Evolutionary conservation across 2,888 invertebrate species (phyloP).

Genomic region (Cantharis flavilabris): DNA sequence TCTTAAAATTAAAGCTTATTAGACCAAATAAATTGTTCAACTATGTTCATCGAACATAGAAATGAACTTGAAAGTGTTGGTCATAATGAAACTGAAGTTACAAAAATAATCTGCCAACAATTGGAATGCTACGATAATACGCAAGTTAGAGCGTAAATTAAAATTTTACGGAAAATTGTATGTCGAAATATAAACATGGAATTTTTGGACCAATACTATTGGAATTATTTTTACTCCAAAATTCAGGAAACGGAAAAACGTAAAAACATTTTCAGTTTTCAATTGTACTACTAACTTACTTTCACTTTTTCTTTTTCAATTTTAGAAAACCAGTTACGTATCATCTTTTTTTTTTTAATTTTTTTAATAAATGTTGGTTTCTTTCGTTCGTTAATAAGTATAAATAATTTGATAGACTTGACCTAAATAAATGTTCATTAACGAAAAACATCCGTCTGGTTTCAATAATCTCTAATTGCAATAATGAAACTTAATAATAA

Average conservation of each 20-base stretch:
- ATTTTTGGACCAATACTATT: not conserved
- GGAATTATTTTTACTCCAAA: not conserved
- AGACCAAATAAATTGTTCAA: not conserved
- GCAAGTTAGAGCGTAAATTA: not conserved
- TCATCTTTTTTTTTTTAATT: not conserved
- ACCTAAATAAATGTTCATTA: not conserved
- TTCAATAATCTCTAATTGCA: not conserved
- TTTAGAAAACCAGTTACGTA: too few relatives aligned
- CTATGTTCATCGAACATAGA: not conserved
- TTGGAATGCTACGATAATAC: not conserved
- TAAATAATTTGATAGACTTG: not conserved
- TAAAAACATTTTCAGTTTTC: not conserved
- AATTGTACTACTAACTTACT: not conserved
- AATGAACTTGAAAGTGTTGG: slow-evolving; percentile 1
- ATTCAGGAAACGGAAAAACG: not conserved
- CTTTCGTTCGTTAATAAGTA: not conserved
- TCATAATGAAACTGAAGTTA: not conserved
- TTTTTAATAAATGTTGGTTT: not conserved
- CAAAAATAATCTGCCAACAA: slow-evolving; percentile 3
- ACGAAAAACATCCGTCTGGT: not conserved
- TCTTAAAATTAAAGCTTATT: not conserved
- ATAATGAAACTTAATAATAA: not conserved
- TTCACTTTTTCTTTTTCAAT: not conserved
- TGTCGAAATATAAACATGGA: not conserved
- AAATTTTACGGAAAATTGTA: not conserved